Evolutionary conservation across 2,797 vertebrate genomes (phyloP).

Genomic region (Knipowitschia caucasica): DNA sequence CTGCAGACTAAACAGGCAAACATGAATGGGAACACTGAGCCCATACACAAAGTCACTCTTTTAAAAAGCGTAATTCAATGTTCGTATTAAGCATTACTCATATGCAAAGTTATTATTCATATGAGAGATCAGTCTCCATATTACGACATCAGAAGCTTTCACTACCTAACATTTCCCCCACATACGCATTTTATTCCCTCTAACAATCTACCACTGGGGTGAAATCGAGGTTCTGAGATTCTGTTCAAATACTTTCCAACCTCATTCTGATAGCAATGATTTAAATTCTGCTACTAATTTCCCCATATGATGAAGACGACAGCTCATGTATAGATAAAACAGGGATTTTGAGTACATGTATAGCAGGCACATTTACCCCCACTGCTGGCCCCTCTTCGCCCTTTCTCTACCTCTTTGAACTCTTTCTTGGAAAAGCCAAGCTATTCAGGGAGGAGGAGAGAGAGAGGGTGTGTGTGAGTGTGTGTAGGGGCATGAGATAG

Average conservation of each 20-base stretch:
- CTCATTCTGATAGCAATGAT: conserved; percentile 57
- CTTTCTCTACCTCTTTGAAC: conserved; percentile 69
- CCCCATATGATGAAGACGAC: conserved; percentile 47
- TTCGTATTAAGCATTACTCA: conserved; percentile 49
- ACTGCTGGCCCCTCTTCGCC: conserved; percentile 33
- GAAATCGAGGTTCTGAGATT: conserved; percentile 56
- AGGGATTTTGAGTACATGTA: conserved; percentile 57
- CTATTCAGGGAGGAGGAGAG: conserved; percentile 65
- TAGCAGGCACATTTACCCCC: conserved; percentile 55
- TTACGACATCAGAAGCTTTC: conserved; percentile 58
- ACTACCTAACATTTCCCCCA: conserved; percentile 27
- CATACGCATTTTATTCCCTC: conserved; percentile 48
- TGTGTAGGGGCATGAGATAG: conserved; percentile 63
- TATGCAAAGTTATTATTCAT: conserved; percentile 56
- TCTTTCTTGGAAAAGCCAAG: conserved; percentile 61
- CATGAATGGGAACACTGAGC: too few relatives aligned
- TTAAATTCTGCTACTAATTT: conserved; percentile 68
- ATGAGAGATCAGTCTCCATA: conserved; percentile 48
- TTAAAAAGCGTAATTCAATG: conserved; percentile 59
- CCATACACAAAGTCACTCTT: too few relatives aligned
- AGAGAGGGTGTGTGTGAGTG: conserved; percentile 26
- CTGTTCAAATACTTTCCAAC: conserved; percentile 52
- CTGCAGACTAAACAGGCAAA: too few relatives aligned
- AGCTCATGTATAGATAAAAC: conserved; percentile 63
- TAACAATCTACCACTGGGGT: conserved; percentile 54